These are phyloP conservation scores for Bombus consobrinus DNA, from an alignment of 1,140 invertebrate species.

Conservation along the genomic window DNA sequence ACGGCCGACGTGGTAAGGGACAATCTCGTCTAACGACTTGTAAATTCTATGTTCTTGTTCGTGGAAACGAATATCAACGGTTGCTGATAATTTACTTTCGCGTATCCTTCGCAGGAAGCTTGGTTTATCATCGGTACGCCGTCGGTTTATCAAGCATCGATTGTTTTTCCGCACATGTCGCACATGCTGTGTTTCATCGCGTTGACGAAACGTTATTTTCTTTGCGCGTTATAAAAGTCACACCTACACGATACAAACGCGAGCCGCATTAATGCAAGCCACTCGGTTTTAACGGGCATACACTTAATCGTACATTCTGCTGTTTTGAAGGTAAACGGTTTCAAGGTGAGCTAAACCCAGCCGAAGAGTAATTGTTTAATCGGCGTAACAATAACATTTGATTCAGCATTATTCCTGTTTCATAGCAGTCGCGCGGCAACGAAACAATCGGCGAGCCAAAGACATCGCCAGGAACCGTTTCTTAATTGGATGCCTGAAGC, in stretches of 20 bases:
- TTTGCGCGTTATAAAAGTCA: conserved; percentile 3
- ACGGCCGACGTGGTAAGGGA: neutral
- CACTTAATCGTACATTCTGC: conserved; percentile 43
- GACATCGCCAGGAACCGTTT: neutral
- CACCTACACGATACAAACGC: neutral
- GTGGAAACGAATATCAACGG: too few species aligned
- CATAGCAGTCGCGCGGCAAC: neutral
- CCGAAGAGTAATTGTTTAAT: conserved; percentile 66
- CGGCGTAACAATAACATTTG: conserved; percentile 64
- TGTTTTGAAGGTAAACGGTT: conserved; percentile 62
- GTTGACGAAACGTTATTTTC: conserved; percentile 17
- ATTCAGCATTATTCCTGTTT: conserved; percentile 65
- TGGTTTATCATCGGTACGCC: neutral
- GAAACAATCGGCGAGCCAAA: neutral
- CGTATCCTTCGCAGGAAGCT: too few species aligned
- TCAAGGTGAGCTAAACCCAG: conserved; percentile 62
- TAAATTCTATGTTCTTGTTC: neutral
- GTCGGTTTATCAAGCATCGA: neutral
- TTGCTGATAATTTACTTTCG: too few species aligned
- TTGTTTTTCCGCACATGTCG: neutral
- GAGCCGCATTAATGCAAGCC: conserved; percentile 5
- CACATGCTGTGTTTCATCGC: neutral
- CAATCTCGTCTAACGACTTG: neutral
- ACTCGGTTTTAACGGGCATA: conserved; percentile 13
- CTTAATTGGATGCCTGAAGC: conserved; percentile 5